phyloP scores from a whole-genome alignment of 1,140 invertebrate genomes.

The Leguminivora glycinivorella region DNA sequence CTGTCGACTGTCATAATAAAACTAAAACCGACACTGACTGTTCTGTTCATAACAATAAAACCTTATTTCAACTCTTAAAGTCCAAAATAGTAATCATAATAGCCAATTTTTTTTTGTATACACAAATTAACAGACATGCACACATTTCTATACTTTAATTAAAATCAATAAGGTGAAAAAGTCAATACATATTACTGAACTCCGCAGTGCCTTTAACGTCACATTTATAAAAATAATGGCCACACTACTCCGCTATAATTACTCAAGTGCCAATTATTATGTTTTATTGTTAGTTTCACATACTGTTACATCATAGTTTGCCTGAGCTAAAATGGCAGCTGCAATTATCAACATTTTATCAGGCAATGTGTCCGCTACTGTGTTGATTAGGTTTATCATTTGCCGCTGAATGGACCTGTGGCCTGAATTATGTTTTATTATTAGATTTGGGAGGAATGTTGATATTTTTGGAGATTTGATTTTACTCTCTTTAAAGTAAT shows the following conservation, averaged over 20 bases:
- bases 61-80: no score
- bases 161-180: no score
- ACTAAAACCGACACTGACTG: no score
- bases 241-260: neutral
- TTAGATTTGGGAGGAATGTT: neutral
- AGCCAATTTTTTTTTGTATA: no score
- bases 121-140: no score
- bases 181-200: no score
- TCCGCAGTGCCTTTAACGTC: neutral
- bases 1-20: no score
- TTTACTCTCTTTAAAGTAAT: no score
- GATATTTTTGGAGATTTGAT: no score
- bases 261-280: neutral
- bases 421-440: neutral
- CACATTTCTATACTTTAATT: no score
- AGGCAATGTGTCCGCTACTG: slow-evolving; percentile 8
- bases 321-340: neutral
- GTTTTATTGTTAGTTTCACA: neutral
- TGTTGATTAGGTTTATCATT: neutral
- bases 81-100: no score
- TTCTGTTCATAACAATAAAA: no score
- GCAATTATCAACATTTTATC: neutral
- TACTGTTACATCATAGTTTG: slow-evolving; percentile 4
- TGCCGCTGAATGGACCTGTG: neutral
- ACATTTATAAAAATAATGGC: neutral